Percentiles rank a stretch among this genome's conserved stretches.
phyloP scores from a whole-genome alignment of 2,888 invertebrate species.

The Caenorhabditis doughertyi region DNA sequence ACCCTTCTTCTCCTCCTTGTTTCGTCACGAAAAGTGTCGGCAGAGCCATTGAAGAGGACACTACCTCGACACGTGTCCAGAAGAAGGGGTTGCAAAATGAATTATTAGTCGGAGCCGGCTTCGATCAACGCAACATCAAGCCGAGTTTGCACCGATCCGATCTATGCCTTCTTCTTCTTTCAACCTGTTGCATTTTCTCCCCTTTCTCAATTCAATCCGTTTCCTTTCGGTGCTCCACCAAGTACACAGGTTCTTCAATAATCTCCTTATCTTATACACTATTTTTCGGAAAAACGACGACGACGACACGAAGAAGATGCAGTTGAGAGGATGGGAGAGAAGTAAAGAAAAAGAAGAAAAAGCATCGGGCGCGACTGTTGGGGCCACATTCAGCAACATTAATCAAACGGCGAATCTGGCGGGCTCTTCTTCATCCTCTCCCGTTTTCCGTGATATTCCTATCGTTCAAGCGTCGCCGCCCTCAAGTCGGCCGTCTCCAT shows the following conservation, averaged over 20 bases:
- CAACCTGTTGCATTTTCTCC: conserved; percentile 50
- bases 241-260: conserved; percentile 51
- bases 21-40: conserved; percentile 28
- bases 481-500: conserved; percentile 40
- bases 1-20: conserved; percentile 32
- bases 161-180: conserved; percentile 18
- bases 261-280: conserved; percentile 39
- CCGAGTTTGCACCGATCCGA: conserved; percentile 48
- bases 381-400: conserved; percentile 67
- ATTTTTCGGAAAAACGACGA: conserved; percentile 24
- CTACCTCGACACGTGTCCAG: conserved; percentile 51
- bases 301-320: conserved; percentile 34
- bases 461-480: conserved; percentile 51
- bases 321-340: conserved; percentile 25
- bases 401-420: conserved; percentile 63
- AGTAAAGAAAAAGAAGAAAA: conserved; percentile 46
- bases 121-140: conserved; percentile 39
- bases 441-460: conserved; percentile 57
- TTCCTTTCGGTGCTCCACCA: conserved; percentile 46
- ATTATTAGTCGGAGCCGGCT: conserved; percentile 51
- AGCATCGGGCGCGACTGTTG: conserved; percentile 61
- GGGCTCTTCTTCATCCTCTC: conserved; percentile 55
- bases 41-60: conserved; percentile 47
- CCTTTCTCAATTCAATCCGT: background rate
- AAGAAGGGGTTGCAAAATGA: conserved; percentile 56